Evolutionary conservation across 2,113 vertebrate species (phyloP), one percentile per base, ranked within the genome.

Genomic region (Aspidoscelis tigris): DNA sequence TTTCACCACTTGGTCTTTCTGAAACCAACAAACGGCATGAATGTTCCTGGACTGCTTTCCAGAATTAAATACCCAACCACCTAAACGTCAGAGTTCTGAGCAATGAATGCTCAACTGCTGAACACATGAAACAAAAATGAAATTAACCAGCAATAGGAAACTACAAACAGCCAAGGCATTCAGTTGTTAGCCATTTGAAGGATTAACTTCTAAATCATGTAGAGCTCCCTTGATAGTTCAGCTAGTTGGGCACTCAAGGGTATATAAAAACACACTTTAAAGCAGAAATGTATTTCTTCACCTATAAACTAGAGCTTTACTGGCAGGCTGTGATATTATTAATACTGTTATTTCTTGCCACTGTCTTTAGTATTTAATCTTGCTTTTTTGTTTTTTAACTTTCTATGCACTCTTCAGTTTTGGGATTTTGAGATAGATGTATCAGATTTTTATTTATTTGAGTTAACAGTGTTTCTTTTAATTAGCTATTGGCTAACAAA

Each of bases 141-240:
- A 96, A 96, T 96, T 96, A 96, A 91, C 95, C 93, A 93, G 94
- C 2, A 3, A 94, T 95, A 93, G 94, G 91, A 93, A 95, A 94
- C 94, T 95, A 93, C 95, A 95, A 96, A 95, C 92, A 96, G 95
- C 95, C 95, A 94, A 96, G 94, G 89, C 91, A 92, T 95, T 96
- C 94, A 94, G 89, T 95, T 96, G 95, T 95, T 96, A 89, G 95
- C 95, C 94, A 95, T 95, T 96, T 96, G 95, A 96, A 95, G 96
- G 96, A 97, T 97, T 97, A 97, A 96, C 95, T 96, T 96, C 95
- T 95, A 96, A 96, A 96, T 95, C 96, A 95, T 94, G 92, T 95
- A 95, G 94, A 93, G 92, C 89, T 96, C 95, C 95, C 96, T 93
- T 89, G 91, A 91, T 96, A 94, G 91, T 96, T 95, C 91, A 96